These are phyloP conservation scores for Lycorma delicatula DNA, from an alignment of 1,140 invertebrate species.

Conservation along the genomic window DNA sequence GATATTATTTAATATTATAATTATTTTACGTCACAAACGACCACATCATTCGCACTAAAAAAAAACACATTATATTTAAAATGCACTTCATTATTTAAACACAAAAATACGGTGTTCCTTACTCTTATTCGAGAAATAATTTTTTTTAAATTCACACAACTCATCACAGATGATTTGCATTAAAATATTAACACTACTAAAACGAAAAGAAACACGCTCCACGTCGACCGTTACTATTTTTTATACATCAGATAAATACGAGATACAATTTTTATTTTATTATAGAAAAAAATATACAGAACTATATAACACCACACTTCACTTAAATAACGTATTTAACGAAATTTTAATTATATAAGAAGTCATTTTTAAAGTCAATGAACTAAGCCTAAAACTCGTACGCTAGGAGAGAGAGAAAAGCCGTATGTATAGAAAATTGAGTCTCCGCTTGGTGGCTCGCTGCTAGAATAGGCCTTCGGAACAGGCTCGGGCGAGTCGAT, in stretches of 20 bases:
- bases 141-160: too few species aligned
- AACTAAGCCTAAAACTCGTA: slow-evolving; percentile 8
- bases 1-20: too few species aligned
- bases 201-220: neutral
- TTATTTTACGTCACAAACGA: too few species aligned
- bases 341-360: neutral
- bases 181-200: neutral
- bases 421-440: neutral
- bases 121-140: too few species aligned
- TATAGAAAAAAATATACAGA: neutral
- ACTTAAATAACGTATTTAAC: neutral
- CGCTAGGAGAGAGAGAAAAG: neutral
- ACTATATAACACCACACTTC: neutral
- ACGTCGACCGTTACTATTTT: neutral
- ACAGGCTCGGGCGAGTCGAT: slow-evolving; percentile 14
- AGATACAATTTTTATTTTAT: neutral
- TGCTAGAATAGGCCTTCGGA: slow-evolving; percentile 14
- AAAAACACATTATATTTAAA: too few species aligned
- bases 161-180: too few species aligned
- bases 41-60: too few species aligned
- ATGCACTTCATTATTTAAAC: too few species aligned
- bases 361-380: neutral
- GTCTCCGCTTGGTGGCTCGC: slow-evolving; percentile 9
- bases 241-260: too few species aligned
- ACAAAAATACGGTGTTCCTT: too few species aligned